Conservation (phyloP, 2,888 invertebrate species). For the Sesia bembeciformis region DNA sequence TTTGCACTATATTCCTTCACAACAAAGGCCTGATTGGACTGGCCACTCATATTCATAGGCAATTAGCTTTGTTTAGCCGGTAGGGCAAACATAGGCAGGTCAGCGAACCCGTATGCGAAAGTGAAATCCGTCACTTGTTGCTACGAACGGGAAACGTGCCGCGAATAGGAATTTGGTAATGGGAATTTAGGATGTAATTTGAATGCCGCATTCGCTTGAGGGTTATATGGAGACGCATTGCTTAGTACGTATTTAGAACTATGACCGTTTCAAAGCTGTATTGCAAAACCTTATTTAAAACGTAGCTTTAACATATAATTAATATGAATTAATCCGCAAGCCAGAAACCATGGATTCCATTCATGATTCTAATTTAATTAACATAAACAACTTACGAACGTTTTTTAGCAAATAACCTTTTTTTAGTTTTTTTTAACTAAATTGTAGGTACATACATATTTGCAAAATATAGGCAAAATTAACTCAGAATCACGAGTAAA, state of each 20-base stretch:
- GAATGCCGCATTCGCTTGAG: background rate
- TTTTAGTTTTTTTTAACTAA: background rate
- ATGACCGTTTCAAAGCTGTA: too few relatives aligned
- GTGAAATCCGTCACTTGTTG: slow-evolving; percentile 61
- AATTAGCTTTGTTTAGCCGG: slow-evolving; percentile 22
- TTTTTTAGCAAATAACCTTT: too few relatives aligned
- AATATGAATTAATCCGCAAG: too few relatives aligned
- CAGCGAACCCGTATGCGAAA: slow-evolving; percentile 42
- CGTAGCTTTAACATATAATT: too few relatives aligned
- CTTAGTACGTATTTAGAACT: too few relatives aligned
- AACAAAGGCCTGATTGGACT: slow-evolving; percentile 6
- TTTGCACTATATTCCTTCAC: slow-evolving; percentile 5
- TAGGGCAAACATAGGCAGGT: slow-evolving; percentile 31
- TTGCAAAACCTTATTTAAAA: too few relatives aligned
- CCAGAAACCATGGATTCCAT: too few relatives aligned
- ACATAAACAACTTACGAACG: too few relatives aligned
- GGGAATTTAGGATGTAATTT: background rate
- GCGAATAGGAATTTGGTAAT: background rate
- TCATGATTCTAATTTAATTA: too few relatives aligned
- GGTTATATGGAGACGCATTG: background rate
- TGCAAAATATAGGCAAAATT: background rate
- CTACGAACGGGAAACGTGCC: slow-evolving; percentile 12
- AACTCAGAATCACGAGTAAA: too few relatives aligned
- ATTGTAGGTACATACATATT: background rate
- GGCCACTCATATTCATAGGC: slow-evolving; percentile 15